Base-by-base conservation (phyloP, 2,888 invertebrate species). In the Drosophila mercatorum region DNA sequence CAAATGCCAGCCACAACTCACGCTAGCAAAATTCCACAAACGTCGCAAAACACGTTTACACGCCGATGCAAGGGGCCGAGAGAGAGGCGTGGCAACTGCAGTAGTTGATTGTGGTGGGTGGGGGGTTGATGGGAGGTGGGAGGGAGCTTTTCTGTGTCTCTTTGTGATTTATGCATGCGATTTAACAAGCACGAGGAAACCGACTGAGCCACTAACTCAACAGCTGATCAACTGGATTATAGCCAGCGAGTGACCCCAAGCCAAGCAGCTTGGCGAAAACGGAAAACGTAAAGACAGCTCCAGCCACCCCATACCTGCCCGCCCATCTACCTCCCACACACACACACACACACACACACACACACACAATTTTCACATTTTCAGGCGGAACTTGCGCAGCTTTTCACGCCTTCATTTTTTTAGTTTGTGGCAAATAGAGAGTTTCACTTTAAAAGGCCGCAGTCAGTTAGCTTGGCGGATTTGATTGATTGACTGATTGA, bases 1-100 rank as follows among this genome's bases (percentile, higher is more conserved):
- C 67, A 68, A 71, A 65, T 41, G 36, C 64, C 68, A 67, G 38
- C 38, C 28, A 72, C 72, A 83, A 78, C 75, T 72, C 55, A 75
- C 52, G 77, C 68, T 68, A 52, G 57, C 68, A 10, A 70, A 86
- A 88, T 79, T 81, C 78, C 80, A 68, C 64, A 62, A 80, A 12
- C 62, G 51, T 47, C 46, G 52, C 34, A 6, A 85, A 88, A 88
- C 88, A 66, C 72, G 83, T 83, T 88, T 85, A n/a, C 8, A n/a
- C 8, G 22, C 10, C 5, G 11, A 14, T 49, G 12, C 2, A 36
- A 34, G 36, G 14, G 34, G 46, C 12, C 5, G 7, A 26, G 26
- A 46, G 40, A 46, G 40, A 10, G 47, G 47, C 47, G 47, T 47
- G 31, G 8, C 41, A n/a, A 31, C 26, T 12, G 17, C 5, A 28